phyloP scores from a whole-genome alignment of 2,113 vertebrate genomes.

The Meriones unguiculatus region DNA sequence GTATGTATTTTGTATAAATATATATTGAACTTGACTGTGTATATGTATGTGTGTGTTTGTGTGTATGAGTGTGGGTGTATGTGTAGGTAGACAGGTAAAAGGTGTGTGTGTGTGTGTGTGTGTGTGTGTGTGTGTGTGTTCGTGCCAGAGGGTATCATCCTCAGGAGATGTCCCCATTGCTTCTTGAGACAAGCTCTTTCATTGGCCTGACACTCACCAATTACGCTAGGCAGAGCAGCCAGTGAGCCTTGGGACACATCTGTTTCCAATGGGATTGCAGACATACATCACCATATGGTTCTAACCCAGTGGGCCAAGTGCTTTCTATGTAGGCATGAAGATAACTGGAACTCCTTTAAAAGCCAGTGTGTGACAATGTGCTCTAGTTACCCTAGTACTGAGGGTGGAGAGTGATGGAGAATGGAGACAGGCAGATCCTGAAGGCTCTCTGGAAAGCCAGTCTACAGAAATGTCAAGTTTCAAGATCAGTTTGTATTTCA shows the following conservation, averaged over 20 bases:
- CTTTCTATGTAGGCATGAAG: background rate
- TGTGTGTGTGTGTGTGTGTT: background rate
- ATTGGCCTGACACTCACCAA: background rate
- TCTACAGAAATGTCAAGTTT: background rate
- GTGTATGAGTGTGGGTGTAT: background rate
- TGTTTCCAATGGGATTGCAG: background rate
- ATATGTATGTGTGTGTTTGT: background rate
- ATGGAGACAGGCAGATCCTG: background rate
- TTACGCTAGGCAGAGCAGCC: background rate
- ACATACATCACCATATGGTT: background rate
- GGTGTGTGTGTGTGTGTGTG: no score
- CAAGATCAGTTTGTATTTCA: background rate
- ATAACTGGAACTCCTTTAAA: background rate
- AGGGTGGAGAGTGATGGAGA: background rate
- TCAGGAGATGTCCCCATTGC: background rate
- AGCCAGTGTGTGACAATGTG: no score
- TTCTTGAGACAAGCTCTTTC: background rate
- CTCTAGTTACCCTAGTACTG: background rate
- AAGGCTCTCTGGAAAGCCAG: background rate
- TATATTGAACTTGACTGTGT: background rate
- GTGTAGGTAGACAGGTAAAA: no score
- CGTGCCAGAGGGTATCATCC: background rate
- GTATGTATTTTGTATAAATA: background rate
- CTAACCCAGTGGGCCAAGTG: background rate
- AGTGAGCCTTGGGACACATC: background rate